Base-by-base conservation (phyloP, 2,113 vertebrate species). In the Neodon shergylaensis region DNA sequence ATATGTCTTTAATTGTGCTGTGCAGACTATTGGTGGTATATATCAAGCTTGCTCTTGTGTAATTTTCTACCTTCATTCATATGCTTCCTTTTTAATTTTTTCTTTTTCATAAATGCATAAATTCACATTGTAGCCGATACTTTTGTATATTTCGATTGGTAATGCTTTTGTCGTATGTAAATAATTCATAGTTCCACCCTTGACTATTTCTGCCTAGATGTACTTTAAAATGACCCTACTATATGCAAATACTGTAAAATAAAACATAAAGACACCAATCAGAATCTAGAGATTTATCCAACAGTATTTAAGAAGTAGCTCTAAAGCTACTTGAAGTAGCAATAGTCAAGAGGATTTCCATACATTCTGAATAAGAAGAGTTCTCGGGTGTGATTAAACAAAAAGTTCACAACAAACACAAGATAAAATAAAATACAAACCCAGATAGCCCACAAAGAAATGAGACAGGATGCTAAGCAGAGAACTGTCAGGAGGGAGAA, bases 221-320 rank as follows among this genome's bases (percentile, higher is more conserved):
- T 89, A 88, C 28, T 89, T 42, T n/a, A 92, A 87, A 77, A 36
- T 16, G 13, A 7, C 9, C 19, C 76, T 21, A 87, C 31, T 66
- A 63, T 5, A 58, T 9, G 58, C 42, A 97, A 87, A 94, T 74
- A 16, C n/a, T 54, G 8, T 63, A 63, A 65, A 44, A 21, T 77
- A 92, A 89, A 74, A 66, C 86, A 52, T 81, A 93, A 36, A 66
- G 49, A 91, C 79, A 21, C 24, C 74, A 47, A 76, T 65, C 28
- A 76, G 79, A 96, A 83, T 66, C 79, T 76, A 86, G n/a, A 90
- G 42, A 79, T 65, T 76, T 28, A 66, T 24, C 65, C 58, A 58
- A 72, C 7, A 36, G 58, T 90, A 88, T 83, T 83, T 83, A 49
- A 89, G 83, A 54, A 31, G 31, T 76, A 49, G 33, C 13, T 87